Percentiles rank a stretch among this genome's conserved stretches.
Evolutionary conservation across 1,140 invertebrate genomes (phyloP).

Genomic region (Melitaea cinxia): DNA sequence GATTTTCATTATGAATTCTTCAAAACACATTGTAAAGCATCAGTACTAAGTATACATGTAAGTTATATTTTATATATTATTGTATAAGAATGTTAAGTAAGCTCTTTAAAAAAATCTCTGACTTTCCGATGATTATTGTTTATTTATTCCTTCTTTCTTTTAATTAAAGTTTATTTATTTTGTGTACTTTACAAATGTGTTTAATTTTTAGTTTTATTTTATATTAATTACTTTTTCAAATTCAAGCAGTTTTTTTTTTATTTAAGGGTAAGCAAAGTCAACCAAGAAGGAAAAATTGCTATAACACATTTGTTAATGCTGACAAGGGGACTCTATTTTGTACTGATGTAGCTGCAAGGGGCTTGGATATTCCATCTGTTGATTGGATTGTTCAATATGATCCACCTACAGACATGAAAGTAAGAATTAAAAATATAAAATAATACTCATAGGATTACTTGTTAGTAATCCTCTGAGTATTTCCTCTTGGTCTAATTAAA

Average conservation of each 20-base stretch:
- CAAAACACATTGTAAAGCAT: conserved; percentile 59
- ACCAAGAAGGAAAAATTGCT: conserved; percentile 89
- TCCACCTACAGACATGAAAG: conserved; percentile 97
- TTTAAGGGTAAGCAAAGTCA: conserved; percentile 92
- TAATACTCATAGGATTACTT: background rate
- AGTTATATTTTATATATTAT: conserved; percentile 69
- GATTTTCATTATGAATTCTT: conserved; percentile 91
- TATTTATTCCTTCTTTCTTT: too few relatives aligned
- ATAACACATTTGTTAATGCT: conserved; percentile 86
- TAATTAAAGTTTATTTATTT: too few relatives aligned
- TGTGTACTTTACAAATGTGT: too few relatives aligned
- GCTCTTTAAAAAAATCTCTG: background rate
- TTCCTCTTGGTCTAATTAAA: too few relatives aligned
- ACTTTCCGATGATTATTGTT: too few relatives aligned
- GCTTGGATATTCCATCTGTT: conserved; percentile 95
- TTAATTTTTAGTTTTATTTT: too few relatives aligned
- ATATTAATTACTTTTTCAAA: too few relatives aligned
- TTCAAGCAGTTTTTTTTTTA: conserved; percentile 7
- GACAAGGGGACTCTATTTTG: conserved; percentile 87
- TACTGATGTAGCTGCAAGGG: conserved; percentile 94
- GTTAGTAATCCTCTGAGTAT: background rate
- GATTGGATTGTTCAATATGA: conserved; percentile 99
- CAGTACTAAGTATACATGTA: conserved; percentile 91
- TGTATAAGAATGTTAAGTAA: background rate
- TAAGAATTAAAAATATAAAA: conserved; percentile 54